These are phyloP conservation scores for Semaprochilodus insignis DNA, from an alignment of 2,797 vertebrate genomes.

Conservation along the genomic window DNA sequence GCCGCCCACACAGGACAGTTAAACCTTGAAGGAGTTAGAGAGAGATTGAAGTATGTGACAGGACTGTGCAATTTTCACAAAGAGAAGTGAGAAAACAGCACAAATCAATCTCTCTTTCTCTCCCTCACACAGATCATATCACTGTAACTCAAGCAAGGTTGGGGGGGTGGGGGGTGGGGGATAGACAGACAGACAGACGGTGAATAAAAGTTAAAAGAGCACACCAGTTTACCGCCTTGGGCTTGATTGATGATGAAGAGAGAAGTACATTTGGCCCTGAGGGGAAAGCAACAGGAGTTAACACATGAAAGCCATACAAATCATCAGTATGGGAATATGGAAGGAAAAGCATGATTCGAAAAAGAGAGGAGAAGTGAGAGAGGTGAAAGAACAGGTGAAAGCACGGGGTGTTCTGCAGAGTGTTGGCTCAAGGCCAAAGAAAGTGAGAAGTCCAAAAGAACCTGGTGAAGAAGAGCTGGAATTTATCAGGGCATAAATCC, in stretches of 20 bases:
- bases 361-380: background rate
- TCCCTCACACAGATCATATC: background rate
- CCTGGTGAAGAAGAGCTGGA: no score
- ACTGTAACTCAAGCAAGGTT: background rate
- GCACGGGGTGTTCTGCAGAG: background rate
- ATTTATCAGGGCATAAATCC: no score
- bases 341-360: background rate
- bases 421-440: no score
- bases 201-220: background rate
- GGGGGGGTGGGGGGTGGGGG: background rate
- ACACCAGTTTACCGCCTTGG: background rate
- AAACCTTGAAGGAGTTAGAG: slow-evolving; percentile 14
- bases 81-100: background rate
- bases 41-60: slow-evolving; percentile 28
- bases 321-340: background rate
- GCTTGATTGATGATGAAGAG: slow-evolving; percentile 3
- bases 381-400: slow-evolving; percentile 3
- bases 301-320: slow-evolving; percentile 23
- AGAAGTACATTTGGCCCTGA: background rate
- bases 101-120: background rate
- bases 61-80: slow-evolving; percentile 32
- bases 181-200: no score
- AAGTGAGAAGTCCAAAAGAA: no score
- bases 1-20: background rate
- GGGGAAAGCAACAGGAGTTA: background rate